Conservation (phyloP, 2,888 invertebrate species). For the Bombylius major region DNA sequence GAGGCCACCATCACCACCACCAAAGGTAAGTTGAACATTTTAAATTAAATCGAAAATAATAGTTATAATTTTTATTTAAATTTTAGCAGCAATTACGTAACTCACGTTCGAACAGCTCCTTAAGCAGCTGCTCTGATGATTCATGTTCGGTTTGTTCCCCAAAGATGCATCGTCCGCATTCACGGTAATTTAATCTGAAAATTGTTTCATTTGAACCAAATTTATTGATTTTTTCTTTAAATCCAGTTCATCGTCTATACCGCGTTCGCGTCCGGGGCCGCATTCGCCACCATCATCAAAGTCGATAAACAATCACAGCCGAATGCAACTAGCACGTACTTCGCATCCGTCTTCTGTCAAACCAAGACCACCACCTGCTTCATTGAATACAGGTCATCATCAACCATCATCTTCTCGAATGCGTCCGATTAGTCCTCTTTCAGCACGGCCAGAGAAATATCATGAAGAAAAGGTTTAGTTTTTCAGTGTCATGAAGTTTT, state of each 20-base stretch:
- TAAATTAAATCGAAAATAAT: no score
- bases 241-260: constrained; percentile 46
- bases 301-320: constrained; percentile 10
- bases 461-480: constrained; percentile 26
- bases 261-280: constrained; percentile 36
- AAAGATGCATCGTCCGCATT: constrained; percentile 34
- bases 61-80: background rate
- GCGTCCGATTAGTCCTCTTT: constrained; percentile 28
- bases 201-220: background rate
- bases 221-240: constrained; percentile 15
- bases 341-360: constrained; percentile 4
- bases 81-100: constrained; percentile 35
- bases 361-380: constrained; percentile 7
- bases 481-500: background rate
- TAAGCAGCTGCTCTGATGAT: constrained; percentile 71
- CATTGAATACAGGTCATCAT: constrained; percentile 15
- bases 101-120: constrained; percentile 61
- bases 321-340: background rate
- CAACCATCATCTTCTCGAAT: constrained; percentile 24
- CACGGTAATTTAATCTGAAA: constrained; percentile 25
- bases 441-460: constrained; percentile 28
- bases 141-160: constrained; percentile 76
- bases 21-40: constrained; percentile 23
- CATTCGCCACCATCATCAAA: constrained; percentile 33
- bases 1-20: constrained; percentile 37